Base-by-base conservation (phyloP, 1,140 invertebrate genomes). In the Contarinia nasturtii region DNA sequence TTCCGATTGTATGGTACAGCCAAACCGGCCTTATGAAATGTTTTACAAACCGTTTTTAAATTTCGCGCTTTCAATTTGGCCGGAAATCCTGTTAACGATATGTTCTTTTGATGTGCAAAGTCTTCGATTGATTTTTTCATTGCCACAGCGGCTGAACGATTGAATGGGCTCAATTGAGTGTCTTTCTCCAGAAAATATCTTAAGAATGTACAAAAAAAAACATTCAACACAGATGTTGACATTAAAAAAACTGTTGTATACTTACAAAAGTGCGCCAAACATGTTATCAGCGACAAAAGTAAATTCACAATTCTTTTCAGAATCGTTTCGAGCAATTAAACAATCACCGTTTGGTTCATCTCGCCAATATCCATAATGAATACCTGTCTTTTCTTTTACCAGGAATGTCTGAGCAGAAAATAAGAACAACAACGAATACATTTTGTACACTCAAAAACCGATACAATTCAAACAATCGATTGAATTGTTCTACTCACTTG, bases 321-420 rank as follows among this genome's bases (percentile, higher is more conserved):
- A 73, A 57, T 72, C 71, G 67, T 88, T 92, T 50, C 72, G 72
- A 1, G 76, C 86, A 41, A 93, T 67, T 64, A 90, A 82, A 7
- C 75, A 68, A 33, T 86, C 58, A 49, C 83, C 76, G 38, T 74
- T 67, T 2, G 85, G 82, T 51, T 75, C 73, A 68, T 95, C 90
- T 59, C 88, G 74, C 68, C 79, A 93, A 63, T 93, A 95, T 17
- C 89, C 89, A 55, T 89, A 76, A 64, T 94, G 89, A 53, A 79
- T 78, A 48, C 78, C 75, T 51, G 72, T 77, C 22, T 73, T 74
- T 38, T 74, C 67, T 56, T 76, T 76, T 58, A 74, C 77, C 22
- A 87, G 60, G 40, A 87, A 63, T 11, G 82, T 83, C 76, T 79
- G 54, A 48, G n/a, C n/a, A 68, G 65, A 57, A 56, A 55, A 50